phyloP scores from a whole-genome alignment of 2,888 invertebrate species.

The Caenorhabditis angaria region DNA sequence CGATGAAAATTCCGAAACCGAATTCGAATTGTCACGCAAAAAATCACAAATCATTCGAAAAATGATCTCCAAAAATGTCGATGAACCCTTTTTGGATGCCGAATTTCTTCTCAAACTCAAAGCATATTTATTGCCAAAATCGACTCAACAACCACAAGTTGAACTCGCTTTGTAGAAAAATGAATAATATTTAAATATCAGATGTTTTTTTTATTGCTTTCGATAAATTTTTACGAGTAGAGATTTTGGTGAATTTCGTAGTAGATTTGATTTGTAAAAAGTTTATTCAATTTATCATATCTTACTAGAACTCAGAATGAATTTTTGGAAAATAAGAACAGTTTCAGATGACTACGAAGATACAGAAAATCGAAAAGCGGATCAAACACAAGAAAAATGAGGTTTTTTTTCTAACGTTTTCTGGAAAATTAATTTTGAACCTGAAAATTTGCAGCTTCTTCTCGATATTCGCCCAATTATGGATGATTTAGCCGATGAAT shows the following conservation, averaged over 20 bases:
- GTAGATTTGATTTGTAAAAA: no score
- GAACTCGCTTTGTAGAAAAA: constrained; percentile 8
- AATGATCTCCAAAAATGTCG: neutral
- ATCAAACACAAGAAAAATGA: neutral
- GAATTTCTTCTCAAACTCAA: constrained; percentile 1
- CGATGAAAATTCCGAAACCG: constrained; percentile 24
- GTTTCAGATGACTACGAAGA: no score
- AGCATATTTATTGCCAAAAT: neutral
- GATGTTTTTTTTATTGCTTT: constrained; percentile 5
- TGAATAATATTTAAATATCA: neutral
- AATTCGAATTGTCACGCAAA: neutral
- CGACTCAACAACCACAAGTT: constrained; percentile 8
- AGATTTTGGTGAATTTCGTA: no score
- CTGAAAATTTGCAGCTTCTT: no score
- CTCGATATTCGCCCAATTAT: neutral
- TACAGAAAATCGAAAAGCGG: no score
- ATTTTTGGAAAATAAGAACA: no score
- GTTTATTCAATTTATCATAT: no score
- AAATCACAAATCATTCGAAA: neutral
- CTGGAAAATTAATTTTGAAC: neutral
- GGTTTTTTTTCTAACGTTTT: neutral
- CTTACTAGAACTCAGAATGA: no score
- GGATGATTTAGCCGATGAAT: neutral
- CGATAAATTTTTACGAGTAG: neutral
- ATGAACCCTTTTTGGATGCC: neutral